Conservation (phyloP, 2,113 vertebrate species). For the Tychaedon coryphoeus region DNA sequence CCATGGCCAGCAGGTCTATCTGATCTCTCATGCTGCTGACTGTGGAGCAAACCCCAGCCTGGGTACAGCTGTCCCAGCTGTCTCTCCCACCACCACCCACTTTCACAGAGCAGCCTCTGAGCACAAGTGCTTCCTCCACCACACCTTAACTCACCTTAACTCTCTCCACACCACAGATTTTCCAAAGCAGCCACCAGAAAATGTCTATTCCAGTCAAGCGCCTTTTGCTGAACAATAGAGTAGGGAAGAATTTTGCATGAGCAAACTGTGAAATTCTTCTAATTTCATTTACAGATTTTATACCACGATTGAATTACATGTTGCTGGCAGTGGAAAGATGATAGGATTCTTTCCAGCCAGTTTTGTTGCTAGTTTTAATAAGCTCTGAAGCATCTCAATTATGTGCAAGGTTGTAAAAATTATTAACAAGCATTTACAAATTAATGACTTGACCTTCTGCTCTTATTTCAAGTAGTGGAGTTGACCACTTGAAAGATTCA, state of each 20-base stretch:
- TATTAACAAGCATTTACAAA: not conserved
- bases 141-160: slow-evolving; percentile 5
- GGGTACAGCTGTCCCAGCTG: not conserved
- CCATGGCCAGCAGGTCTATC: slow-evolving; percentile 72
- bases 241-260: not conserved
- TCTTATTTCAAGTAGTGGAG: not conserved
- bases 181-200: not conserved
- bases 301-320: accelerated
- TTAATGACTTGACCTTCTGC: not conserved
- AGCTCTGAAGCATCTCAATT: not conserved
- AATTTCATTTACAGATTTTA: not conserved
- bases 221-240: not conserved
- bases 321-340: not conserved
- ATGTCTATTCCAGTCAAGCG: accelerated
- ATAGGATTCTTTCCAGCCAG: not conserved
- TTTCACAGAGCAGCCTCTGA: not conserved
- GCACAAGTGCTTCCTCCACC: slow-evolving; percentile 11
- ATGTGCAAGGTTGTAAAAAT: not conserved
- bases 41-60: not conserved
- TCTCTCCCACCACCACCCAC: not conserved
- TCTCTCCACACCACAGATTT: not conserved
- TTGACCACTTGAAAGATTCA: not conserved
- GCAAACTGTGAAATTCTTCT: not conserved
- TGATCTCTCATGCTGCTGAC: slow-evolving; percentile 72
- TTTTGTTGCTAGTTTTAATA: not conserved